These are phyloP conservation scores for Palaemon carinicauda DNA, from an alignment of 1,140 invertebrate genomes.

Conservation along the genomic window DNA sequence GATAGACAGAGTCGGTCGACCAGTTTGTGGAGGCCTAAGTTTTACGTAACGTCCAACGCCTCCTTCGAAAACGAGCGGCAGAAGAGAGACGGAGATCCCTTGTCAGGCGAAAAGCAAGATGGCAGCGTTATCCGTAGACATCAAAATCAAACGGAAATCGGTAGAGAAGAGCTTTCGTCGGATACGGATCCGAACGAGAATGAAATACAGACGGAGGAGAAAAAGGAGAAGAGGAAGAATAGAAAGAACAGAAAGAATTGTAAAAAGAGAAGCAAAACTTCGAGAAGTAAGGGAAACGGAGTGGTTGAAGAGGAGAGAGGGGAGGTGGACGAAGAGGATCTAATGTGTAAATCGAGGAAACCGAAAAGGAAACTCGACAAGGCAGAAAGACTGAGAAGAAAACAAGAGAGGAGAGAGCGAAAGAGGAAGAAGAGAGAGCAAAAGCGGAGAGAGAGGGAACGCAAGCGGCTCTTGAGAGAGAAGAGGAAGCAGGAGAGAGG, in stretches of 20 bases:
- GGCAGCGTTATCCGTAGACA: too few species aligned
- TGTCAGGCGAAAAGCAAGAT: too few species aligned
- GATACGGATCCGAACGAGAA: neutral
- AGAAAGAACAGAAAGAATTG: neutral
- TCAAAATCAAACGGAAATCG: too few species aligned
- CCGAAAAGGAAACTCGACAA: neutral
- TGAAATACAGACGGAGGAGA: neutral
- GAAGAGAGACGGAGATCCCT: too few species aligned
- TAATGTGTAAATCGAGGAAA: neutral
- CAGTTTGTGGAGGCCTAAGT: too few species aligned
- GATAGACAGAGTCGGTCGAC: too few species aligned
- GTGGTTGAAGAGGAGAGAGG: neutral
- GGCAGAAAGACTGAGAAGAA: neutral
- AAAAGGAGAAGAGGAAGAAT: neutral
- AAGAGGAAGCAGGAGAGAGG: neutral
- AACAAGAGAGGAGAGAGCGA: neutral
- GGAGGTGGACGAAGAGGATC: neutral
- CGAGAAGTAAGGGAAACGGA: neutral
- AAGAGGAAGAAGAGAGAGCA: neutral
- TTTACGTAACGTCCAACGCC: too few species aligned
- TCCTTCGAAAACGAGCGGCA: too few species aligned
- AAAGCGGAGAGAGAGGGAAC: neutral
- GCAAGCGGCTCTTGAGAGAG: neutral
- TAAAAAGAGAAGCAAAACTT: neutral
- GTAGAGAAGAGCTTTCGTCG: too few species aligned